phyloP scores from a whole-genome alignment of 2,888 invertebrate species.

The Hydropsyche betteni region DNA sequence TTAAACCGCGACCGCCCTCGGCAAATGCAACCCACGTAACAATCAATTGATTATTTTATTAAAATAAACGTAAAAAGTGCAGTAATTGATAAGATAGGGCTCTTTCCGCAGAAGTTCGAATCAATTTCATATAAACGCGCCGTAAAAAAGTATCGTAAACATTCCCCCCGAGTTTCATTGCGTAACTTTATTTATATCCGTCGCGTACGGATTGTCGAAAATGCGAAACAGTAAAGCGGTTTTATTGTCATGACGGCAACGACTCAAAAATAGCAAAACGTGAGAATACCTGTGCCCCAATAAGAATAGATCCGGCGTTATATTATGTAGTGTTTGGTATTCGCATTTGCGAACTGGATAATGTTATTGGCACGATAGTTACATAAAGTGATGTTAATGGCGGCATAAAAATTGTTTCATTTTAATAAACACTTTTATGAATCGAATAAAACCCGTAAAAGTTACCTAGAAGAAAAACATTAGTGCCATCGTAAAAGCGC shows the following conservation, averaged over 20 bases:
- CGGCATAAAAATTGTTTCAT: slow-evolving; percentile 35
- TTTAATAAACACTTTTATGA: slow-evolving; percentile 40
- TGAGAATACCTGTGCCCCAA: too few species aligned
- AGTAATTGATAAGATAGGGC: not conserved
- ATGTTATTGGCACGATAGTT: slow-evolving; percentile 36
- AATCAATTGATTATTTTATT: not conserved
- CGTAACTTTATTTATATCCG: slow-evolving; percentile 1
- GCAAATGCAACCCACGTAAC: not conserved
- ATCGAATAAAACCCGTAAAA: slow-evolving; percentile 26
- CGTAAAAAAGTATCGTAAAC: slow-evolving; percentile 16
- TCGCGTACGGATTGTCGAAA: not conserved
- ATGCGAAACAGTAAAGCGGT: not conserved
- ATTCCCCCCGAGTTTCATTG: not conserved
- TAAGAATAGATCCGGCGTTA: too few species aligned
- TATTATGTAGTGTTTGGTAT: not conserved
- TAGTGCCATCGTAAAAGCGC: slow-evolving; percentile 28
- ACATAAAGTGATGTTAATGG: slow-evolving; percentile 36
- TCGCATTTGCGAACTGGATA: slow-evolving; percentile 2
- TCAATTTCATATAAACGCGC: slow-evolving; percentile 16
- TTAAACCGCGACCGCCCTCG: slow-evolving; percentile 5
- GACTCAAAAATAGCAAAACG: not conserved
- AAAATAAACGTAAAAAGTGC: not conserved
- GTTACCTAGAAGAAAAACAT: slow-evolving; percentile 29
- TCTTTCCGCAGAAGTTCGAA: not conserved
- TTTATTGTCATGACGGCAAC: slow-evolving; percentile 3